These are phyloP conservation scores for Bradypodion ventrale DNA, from an alignment of 2,797 vertebrate species.

Conservation along the genomic window DNA sequence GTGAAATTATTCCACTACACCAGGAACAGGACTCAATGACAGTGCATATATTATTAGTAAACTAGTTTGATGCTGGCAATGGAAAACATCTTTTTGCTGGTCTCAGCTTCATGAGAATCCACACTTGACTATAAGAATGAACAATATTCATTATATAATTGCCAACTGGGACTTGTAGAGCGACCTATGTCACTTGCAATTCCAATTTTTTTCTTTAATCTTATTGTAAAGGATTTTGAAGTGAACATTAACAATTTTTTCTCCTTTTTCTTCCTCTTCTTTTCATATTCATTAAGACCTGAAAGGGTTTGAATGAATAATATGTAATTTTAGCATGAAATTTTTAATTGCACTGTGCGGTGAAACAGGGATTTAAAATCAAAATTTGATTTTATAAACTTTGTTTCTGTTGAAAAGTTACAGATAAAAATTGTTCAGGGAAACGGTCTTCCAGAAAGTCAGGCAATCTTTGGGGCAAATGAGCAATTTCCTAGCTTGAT, in stretches of 20 bases:
- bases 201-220: not conserved
- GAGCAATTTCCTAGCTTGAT: not conserved
- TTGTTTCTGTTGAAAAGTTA: not conserved
- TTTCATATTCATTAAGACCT: not conserved
- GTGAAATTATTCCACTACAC: conserved; percentile 2
- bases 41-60: not conserved
- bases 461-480: too few species aligned
- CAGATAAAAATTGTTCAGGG: not conserved
- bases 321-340: not conserved
- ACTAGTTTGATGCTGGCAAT: not conserved
- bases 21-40: not conserved
- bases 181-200: not conserved
- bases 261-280: not conserved
- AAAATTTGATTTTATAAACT: not conserved
- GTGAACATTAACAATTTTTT: not conserved
- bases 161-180: conserved; percentile 3
- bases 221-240: not conserved
- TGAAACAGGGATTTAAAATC: not conserved
- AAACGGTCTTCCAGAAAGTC: not conserved
- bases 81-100: too few species aligned
- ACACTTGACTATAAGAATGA: not conserved
- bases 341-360: not conserved
- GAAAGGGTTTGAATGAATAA: not conserved
- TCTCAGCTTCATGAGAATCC: not conserved
- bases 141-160: not conserved